Percentiles rank a stretch among this genome's conserved stretches.
These are phyloP conservation scores for Phallusia fumigata DNA, from an alignment of 23 tunicate genomes.

Conservation along the genomic window DNA sequence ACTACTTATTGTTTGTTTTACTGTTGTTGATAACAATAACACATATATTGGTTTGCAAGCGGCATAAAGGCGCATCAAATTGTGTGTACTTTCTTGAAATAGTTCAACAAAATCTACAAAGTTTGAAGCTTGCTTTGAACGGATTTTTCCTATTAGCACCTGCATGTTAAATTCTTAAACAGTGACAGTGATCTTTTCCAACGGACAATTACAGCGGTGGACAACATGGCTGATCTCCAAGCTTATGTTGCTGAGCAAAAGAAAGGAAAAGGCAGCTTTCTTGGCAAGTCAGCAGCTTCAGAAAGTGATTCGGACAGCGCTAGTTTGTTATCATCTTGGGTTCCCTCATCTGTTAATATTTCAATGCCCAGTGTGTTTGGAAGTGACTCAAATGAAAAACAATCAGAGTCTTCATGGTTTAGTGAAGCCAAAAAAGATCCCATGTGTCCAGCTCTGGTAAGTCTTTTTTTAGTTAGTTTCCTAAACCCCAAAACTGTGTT, in stretches of 20 bases:
- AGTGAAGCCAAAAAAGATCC: constrained; percentile 80
- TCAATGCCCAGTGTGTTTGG: constrained; percentile 76
- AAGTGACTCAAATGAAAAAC: constrained; percentile 23
- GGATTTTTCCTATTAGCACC: too few species aligned
- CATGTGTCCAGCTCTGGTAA: constrained; percentile 89
- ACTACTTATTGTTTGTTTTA: not conserved
- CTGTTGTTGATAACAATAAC: not conserved
- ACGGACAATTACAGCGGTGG: too few species aligned
- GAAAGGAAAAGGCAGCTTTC: constrained; percentile 35
- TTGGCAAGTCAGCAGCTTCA: constrained; percentile 20
- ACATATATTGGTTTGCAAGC: not conserved
- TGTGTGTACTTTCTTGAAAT: too few species aligned
- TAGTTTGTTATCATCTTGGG: constrained; percentile 66
- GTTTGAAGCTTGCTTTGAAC: too few species aligned
- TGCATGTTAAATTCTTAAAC: too few species aligned
- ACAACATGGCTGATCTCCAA: constrained; percentile 56
- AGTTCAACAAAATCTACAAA: too few species aligned
- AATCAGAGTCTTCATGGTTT: constrained; percentile 44
- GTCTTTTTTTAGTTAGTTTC: constrained; percentile 12
- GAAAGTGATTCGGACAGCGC: constrained; percentile 57
- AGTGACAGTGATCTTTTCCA: too few species aligned
- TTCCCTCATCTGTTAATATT: constrained; percentile 80
- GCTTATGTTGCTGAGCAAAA: constrained; percentile 84
- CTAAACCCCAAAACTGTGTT: too few species aligned
- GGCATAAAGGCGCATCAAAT: too few species aligned